These are phyloP conservation scores for Parazoanthus atlanticus DNA, from an alignment of 92 coral and sea anemone species.

Conservation along the genomic window DNA sequence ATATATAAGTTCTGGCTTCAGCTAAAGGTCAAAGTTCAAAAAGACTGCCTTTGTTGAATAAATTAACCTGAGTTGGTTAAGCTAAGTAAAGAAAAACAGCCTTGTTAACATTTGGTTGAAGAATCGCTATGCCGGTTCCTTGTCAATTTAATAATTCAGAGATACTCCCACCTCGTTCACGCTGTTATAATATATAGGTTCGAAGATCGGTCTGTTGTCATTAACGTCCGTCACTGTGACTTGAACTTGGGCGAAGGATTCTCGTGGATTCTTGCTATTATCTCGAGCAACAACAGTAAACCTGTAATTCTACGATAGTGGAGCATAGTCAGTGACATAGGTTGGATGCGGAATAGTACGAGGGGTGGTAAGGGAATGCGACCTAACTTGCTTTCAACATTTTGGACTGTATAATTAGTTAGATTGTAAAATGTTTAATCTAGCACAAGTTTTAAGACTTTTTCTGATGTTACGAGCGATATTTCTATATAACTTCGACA, in stretches of 20 bases:
- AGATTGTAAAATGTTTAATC: too few species aligned
- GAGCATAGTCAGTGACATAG: not conserved
- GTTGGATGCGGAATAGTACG: not conserved
- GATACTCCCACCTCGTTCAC: constrained; percentile 2
- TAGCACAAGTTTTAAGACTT: too few species aligned
- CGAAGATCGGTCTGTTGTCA: constrained; percentile 62
- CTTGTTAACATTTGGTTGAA: not conserved
- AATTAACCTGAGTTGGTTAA: not conserved
- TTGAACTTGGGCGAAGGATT: constrained; percentile 41
- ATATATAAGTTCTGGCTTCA: too few species aligned
- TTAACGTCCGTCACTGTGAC: constrained; percentile 59
- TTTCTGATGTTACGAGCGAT: too few species aligned
- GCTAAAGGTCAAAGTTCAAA: too few species aligned
- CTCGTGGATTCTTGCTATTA: constrained; percentile 41
- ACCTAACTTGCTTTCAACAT: too few species aligned
- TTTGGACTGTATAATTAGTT: too few species aligned
- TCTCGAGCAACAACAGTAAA: constrained; percentile 66
- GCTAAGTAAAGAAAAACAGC: not conserved
- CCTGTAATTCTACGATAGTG: constrained; percentile 41
- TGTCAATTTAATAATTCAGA: not conserved
- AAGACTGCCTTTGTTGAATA: too few species aligned
- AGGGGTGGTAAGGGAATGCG: not conserved
- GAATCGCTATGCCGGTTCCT: not conserved
- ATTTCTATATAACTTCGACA: too few species aligned
- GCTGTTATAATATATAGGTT: constrained; percentile 34